These are phyloP conservation scores for Erebia ligea DNA, from an alignment of 2,888 invertebrate genomes.

Conservation along the genomic window DNA sequence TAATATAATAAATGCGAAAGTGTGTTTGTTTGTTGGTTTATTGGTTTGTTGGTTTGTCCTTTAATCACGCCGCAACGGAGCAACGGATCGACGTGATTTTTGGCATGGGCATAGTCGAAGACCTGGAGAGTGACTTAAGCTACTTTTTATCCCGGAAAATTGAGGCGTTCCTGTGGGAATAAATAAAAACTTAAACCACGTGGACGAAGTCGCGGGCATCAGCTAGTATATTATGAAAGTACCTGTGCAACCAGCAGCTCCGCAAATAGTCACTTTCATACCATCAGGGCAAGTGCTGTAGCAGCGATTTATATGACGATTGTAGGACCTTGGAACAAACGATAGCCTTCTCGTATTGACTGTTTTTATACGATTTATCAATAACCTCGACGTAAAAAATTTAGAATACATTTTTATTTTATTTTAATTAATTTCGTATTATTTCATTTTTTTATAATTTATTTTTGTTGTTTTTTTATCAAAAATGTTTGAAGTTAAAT, in stretches of 20 bases:
- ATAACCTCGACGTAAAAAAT: constrained; percentile 20
- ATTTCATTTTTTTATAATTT: constrained; percentile 27
- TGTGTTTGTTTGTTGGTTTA: no score
- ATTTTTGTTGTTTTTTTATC: constrained; percentile 12
- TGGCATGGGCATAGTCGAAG: no score
- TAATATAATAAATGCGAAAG: no score
- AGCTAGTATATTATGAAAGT: constrained; percentile 22
- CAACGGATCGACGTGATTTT: no score
- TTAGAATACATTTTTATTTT: constrained; percentile 26
- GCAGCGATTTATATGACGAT: background rate
- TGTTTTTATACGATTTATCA: constrained; percentile 1
- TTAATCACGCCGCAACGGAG: no score
- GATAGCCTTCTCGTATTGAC: background rate
- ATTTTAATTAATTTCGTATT: constrained; percentile 24
- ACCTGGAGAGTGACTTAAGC: no score
- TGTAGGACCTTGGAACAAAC: background rate
- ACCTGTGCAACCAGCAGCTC: constrained; percentile 81
- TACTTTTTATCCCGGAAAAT: no score
- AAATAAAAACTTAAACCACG: no score
- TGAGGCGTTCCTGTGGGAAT: no score
- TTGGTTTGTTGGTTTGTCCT: no score
- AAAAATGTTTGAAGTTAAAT: constrained; percentile 10
- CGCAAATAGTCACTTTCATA: constrained; percentile 82
- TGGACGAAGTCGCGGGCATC: no score
- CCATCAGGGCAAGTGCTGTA: constrained; percentile 64